These are phyloP conservation scores for Scartelaos histophorus DNA, from an alignment of 2,113 vertebrate species.

Conservation along the genomic window DNA sequence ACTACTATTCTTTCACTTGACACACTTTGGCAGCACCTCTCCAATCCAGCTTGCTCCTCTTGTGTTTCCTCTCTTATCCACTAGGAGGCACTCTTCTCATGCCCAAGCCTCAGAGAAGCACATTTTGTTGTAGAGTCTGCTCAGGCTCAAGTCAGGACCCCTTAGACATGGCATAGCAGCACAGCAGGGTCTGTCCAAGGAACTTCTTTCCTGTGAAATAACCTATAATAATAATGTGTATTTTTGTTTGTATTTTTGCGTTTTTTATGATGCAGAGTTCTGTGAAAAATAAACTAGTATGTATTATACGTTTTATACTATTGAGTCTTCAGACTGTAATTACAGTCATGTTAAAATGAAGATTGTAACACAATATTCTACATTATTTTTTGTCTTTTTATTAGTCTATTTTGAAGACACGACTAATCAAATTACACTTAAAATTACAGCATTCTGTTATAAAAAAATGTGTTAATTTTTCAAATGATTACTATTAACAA, in stretches of 20 bases:
- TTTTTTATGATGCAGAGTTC: neutral
- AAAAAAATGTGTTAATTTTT: neutral
- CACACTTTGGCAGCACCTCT: slow-evolving; percentile 46
- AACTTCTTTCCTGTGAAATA: slow-evolving; percentile 38
- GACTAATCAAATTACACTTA: neutral
- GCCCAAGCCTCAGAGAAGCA: slow-evolving; percentile 46
- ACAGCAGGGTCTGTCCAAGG: slow-evolving; percentile 43
- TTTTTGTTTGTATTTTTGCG: neutral
- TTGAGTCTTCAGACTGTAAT: neutral
- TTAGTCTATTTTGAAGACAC: too few relatives aligned
- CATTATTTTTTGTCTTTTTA: too few relatives aligned
- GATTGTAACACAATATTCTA: too few relatives aligned
- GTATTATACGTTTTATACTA: neutral
- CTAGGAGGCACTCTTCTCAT: slow-evolving; percentile 81
- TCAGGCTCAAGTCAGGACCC: slow-evolving; percentile 20
- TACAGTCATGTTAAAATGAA: neutral
- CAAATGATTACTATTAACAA: slow-evolving; percentile 29
- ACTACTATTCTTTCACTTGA: slow-evolving; percentile 60
- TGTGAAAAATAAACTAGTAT: neutral
- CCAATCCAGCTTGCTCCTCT: slow-evolving; percentile 1
- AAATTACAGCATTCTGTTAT: too few relatives aligned
- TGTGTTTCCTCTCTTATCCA: slow-evolving; percentile 43
- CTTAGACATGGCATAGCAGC: slow-evolving; percentile 51
- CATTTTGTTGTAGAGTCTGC: slow-evolving; percentile 34
- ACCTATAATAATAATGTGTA: slow-evolving; percentile 8